Conservation (phyloP, 2,797 vertebrate genomes). For the Neolamprologus multifasciatus region DNA sequence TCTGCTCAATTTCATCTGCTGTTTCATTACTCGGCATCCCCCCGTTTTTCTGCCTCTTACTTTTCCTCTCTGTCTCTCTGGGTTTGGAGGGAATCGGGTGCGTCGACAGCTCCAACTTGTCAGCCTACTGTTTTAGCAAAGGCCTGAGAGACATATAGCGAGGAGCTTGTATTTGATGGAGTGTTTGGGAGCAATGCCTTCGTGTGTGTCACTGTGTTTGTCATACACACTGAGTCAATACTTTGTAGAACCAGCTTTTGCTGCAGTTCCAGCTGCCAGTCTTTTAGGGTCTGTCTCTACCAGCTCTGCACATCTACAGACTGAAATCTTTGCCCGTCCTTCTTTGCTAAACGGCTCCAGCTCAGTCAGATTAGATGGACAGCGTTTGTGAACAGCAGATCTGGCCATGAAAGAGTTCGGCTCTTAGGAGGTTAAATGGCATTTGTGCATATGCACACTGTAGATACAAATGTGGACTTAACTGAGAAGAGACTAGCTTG, state of each 20-base stretch:
- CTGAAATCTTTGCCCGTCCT: not conserved
- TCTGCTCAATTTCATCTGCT: constrained; percentile 5
- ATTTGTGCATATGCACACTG: not conserved
- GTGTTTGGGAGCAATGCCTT: not conserved
- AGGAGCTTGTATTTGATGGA: not conserved
- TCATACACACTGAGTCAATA: not conserved
- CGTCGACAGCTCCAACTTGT: constrained; percentile 24
- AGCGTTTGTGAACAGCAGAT: no score
- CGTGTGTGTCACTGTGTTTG: not conserved
- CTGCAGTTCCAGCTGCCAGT: not conserved
- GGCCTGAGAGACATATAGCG: not conserved
- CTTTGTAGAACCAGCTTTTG: not conserved
- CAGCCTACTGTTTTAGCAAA: constrained; percentile 5
- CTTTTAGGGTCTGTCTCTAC: not conserved
- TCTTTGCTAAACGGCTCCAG: not conserved
- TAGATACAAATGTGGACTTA: not conserved
- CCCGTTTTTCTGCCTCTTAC: not conserved
- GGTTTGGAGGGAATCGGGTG: constrained; percentile 10
- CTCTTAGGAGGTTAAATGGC: not conserved
- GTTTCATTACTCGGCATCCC: constrained; percentile 1
- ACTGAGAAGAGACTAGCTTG: not conserved
- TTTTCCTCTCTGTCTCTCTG: not conserved
- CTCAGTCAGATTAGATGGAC: not conserved
- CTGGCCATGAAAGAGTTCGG: not conserved
- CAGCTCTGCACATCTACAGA: not conserved